Conservation (phyloP, 2,797 vertebrate genomes). For the Liparis tanakae region DNA sequence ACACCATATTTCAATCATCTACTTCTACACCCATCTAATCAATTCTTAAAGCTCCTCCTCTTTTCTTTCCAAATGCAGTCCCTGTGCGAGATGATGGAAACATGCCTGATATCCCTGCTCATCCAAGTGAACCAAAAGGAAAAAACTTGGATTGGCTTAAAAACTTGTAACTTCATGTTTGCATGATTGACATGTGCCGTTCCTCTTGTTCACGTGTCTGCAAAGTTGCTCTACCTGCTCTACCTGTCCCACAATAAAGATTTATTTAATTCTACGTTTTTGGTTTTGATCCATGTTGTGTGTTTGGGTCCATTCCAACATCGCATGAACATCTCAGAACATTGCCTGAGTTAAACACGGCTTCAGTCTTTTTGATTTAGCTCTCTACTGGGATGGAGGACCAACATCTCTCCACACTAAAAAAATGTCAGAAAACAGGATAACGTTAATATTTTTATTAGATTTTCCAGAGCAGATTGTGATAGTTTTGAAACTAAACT, state of each 20-base stretch:
- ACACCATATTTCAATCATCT: not conserved
- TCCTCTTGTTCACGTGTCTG: conserved; percentile 32
- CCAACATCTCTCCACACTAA: not conserved
- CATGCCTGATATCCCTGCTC: conserved; percentile 87
- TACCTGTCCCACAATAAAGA: conserved; percentile 78
- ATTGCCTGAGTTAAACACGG: not conserved
- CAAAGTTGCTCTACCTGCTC: conserved; percentile 29
- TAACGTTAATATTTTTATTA: conserved; percentile 1
- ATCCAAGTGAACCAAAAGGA: conserved; percentile 86
- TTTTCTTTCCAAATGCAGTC: conserved; percentile 70
- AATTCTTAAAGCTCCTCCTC: conserved; percentile 4
- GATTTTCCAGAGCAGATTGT: conserved; percentile 14
- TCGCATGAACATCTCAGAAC: not conserved
- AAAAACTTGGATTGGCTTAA: conserved; percentile 88
- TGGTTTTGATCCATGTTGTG: conserved; percentile 6
- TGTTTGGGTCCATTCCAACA: not conserved
- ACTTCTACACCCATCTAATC: not conserved
- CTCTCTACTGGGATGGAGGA: not conserved
- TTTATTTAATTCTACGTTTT: conserved; percentile 71
- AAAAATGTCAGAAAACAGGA: not conserved
- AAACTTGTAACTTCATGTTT: conserved; percentile 77
- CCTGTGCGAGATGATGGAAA: conserved; percentile 90
- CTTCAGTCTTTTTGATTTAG: not conserved
- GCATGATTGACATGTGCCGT: conserved; percentile 16
- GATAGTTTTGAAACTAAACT: conserved; percentile 46